These are phyloP conservation scores for Leptosomus discolor DNA, from an alignment of 2,113 vertebrate genomes.

Conservation along the genomic window DNA sequence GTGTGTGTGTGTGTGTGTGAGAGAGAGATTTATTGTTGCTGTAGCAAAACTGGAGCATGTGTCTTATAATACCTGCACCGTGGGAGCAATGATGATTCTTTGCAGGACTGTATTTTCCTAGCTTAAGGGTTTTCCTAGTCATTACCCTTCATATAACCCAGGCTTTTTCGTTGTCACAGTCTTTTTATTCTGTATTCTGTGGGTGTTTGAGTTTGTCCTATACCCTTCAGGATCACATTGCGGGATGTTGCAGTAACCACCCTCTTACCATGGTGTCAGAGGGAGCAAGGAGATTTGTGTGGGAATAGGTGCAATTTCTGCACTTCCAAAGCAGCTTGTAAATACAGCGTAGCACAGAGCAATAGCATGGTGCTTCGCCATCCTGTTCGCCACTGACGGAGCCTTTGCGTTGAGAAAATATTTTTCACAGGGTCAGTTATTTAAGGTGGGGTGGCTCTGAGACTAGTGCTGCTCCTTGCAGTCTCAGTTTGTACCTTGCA, in stretches of 20 bases:
- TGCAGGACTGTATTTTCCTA: constrained; percentile 1
- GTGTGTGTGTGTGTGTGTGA: neutral
- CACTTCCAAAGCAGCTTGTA: neutral
- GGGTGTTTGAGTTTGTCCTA: neutral
- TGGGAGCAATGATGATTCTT: constrained; percentile 8
- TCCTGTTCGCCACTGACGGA: neutral
- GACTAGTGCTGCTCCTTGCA: neutral
- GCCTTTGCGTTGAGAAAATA: neutral
- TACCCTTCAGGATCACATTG: neutral
- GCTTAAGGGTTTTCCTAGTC: constrained; percentile 6
- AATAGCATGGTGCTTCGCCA: neutral
- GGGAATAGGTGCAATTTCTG: neutral
- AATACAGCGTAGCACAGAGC: neutral
- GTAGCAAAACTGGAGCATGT: neutral
- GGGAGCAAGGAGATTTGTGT: neutral
- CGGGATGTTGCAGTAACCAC: neutral
- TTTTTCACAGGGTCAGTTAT: neutral
- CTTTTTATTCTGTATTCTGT: neutral
- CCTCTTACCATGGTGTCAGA: neutral
- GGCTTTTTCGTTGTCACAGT: neutral
- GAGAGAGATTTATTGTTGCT: constrained; percentile 14
- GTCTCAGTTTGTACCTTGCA: neutral
- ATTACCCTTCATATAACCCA: constrained; percentile 14
- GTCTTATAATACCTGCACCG: neutral
- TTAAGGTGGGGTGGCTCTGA: neutral